phyloP scores from a whole-genome alignment of 2,113 vertebrate genomes.

The Phrynosoma platyrhinos region DNA sequence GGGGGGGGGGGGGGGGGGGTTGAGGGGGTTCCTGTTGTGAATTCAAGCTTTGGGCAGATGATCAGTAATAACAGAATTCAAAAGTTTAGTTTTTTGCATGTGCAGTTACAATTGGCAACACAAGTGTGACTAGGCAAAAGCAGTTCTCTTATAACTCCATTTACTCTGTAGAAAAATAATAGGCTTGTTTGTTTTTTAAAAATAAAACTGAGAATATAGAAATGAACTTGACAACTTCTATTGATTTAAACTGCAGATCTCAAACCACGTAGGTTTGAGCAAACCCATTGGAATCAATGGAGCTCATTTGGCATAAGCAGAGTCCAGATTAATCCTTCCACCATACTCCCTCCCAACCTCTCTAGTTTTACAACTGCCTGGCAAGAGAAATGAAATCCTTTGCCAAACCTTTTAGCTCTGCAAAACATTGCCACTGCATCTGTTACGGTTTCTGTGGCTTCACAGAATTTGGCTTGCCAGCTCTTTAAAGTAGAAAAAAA shows the following conservation, averaged over 20 bases:
- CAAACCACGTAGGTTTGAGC: neutral
- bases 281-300: neutral
- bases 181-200: neutral
- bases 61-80: neutral
- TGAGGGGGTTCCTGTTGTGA: neutral
- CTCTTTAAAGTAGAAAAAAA: conserved; percentile 15
- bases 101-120: neutral
- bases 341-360: neutral
- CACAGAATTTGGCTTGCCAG: conserved; percentile 11
- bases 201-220: neutral
- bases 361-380: conserved; percentile 36
- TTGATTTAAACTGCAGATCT: conserved; percentile 6
- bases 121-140: neutral
- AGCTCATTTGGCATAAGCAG: neutral
- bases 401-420: conserved; percentile 22
- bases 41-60: neutral
- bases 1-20: too few species aligned
- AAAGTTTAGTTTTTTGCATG: neutral
- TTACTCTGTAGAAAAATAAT: neutral
- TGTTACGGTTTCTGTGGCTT: conserved; percentile 8
- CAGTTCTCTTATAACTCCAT: neutral
- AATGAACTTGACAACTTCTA: neutral
- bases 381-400: neutral
- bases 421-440: neutral
- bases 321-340: neutral